phyloP scores from a whole-genome alignment of 2,888 invertebrate species.

The Limenitis camilla region DNA sequence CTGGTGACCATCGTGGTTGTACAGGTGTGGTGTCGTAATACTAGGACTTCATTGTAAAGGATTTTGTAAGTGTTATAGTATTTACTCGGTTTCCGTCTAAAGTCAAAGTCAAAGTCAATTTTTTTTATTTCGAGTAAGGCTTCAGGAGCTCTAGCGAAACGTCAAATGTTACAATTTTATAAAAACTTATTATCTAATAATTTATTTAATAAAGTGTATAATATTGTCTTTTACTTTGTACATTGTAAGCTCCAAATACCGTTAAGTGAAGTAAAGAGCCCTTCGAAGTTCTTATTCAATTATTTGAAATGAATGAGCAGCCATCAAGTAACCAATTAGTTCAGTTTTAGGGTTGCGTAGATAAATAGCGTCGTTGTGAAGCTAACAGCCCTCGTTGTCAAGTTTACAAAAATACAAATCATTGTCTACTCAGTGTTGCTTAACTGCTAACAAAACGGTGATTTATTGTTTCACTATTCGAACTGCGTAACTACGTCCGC shows the following conservation, averaged over 20 bases:
- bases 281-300: constrained; percentile 21
- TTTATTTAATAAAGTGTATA: too few species aligned
- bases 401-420: constrained; percentile 23
- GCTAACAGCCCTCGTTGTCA: constrained; percentile 24
- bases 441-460: constrained; percentile 7
- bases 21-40: neutral
- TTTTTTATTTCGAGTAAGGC: too few species aligned
- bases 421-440: constrained; percentile 21
- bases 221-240: neutral
- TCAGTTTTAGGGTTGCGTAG: constrained; percentile 29
- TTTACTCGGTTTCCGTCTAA: too few species aligned
- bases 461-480: neutral
- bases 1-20: too few species aligned
- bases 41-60: too few species aligned
- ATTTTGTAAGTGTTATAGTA: too few species aligned
- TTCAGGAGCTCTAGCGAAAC: too few species aligned
- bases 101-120: too few species aligned
- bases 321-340: constrained; percentile 34
- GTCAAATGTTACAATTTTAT: too few species aligned
- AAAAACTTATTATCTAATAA: too few species aligned
- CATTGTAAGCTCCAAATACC: neutral
- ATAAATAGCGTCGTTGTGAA: constrained; percentile 27
- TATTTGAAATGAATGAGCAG: constrained; percentile 31
- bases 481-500: too few species aligned
- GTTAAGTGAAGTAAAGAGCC: neutral